Evolutionary conservation across 1,140 invertebrate species (phyloP), one percentile per base, ranked within the genome.

Genomic region (Pseudomyrmex pallidus): DNA sequence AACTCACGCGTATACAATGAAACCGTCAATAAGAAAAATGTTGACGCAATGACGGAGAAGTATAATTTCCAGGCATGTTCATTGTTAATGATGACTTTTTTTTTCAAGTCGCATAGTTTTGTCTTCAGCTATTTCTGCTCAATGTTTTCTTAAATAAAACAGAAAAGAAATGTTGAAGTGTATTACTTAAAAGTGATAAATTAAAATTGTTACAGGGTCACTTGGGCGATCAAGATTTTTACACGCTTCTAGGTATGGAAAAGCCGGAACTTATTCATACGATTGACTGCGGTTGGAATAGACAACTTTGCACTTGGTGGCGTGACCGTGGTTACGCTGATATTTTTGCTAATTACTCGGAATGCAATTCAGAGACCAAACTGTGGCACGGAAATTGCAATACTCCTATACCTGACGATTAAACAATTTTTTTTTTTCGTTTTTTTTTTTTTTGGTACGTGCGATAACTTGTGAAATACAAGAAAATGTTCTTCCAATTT

Each of bases 351-450:
- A 92, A 95, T 80, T 98, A 98, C 95, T 97, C 96, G 72, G 94
- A 95, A 56, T 98, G 98, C 92, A 93, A 96, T 74, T 96, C 96
- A n/a, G 93, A 95, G 82, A 95, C 96, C 8, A 96, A 96, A 93
- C 94, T 98, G 46, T 97, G 97, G 93, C 98, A 98, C 94, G 97
- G 97, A 2, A 98, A 98, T 94, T 98, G 97, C 92, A 97, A 98
- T 93, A 97, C 97, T 52, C 95, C 95, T 64, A 97, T 98, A 90
- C 96, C 97, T 83, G 94, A 95, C 3, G 77, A 93, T 72, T 93
- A 78, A 87, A 35, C 35, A 35, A 35, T 35, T 35, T 35, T 35
- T 35, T 35, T 5, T 35, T n/a, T n/a, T n/a, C n/a, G n/a, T n/a
- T n/a, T 35, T 35, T 35, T 35, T 35, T 35, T 35, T 35, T 35